These are phyloP conservation scores for Opisthocomus hoazin DNA, from an alignment of 2,113 vertebrate species.

Conservation along the genomic window DNA sequence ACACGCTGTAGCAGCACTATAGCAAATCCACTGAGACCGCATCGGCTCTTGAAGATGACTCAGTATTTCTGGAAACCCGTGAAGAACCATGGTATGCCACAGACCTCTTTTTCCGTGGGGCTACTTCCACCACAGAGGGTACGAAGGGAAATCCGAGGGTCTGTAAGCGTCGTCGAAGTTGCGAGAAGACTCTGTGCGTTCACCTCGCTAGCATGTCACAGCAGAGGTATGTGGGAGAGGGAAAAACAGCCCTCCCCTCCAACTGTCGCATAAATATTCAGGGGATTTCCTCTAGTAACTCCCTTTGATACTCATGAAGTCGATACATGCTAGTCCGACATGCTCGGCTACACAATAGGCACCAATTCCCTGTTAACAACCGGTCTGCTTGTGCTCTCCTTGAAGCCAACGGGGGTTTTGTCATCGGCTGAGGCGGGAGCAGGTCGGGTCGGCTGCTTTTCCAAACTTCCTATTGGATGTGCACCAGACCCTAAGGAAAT, in stretches of 20 bases:
- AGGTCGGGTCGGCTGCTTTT: not conserved
- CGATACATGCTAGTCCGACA: not conserved
- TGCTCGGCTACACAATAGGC: slow-evolving; percentile 10
- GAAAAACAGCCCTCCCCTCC: not conserved
- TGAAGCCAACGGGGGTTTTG: slow-evolving; percentile 5
- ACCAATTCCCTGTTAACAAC: slow-evolving; percentile 5
- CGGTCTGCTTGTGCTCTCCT: not conserved
- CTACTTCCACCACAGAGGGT: not conserved
- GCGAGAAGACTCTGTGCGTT: rapidly evolving
- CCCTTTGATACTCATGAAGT: slow-evolving; percentile 43
- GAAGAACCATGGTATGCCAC: not conserved
- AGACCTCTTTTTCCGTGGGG: not conserved
- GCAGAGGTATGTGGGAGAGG: not conserved
- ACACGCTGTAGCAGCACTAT: not conserved
- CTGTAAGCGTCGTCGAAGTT: not conserved
- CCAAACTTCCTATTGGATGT: not conserved
- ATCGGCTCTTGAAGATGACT: not conserved
- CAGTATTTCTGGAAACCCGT: not conserved
- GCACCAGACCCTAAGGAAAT: not conserved
- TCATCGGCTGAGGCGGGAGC: not conserved
- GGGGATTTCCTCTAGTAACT: slow-evolving; percentile 51
- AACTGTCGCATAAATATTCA: slow-evolving; percentile 15
- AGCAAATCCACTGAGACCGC: not conserved
- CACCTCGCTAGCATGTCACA: not conserved
- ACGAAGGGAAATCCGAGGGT: not conserved